A percentile compares a stretch with the other conserved stretches of the same genome.
Evolutionary conservation across 2,113 vertebrate genomes (phyloP).

Genomic region (Odocoileus virginianus): DNA sequence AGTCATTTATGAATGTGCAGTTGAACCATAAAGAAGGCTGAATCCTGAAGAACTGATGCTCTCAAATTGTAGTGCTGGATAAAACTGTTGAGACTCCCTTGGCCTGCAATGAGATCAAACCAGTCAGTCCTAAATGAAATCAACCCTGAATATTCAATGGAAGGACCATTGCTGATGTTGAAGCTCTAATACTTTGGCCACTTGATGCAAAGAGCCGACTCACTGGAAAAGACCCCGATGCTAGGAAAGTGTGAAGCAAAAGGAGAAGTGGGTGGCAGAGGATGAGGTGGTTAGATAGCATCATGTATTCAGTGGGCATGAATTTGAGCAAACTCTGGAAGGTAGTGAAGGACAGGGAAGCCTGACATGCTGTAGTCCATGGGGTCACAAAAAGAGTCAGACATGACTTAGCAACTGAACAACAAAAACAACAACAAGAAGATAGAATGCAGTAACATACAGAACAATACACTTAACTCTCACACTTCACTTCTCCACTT

Average conservation of each 20-base stretch:
- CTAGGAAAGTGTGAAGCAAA: neutral
- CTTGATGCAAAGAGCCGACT: accelerated
- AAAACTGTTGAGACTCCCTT: neutral
- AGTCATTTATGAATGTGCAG: neutral
- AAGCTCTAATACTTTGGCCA: neutral
- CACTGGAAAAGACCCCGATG: neutral
- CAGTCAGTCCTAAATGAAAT: neutral
- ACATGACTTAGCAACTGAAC: neutral
- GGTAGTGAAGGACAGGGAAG: neutral
- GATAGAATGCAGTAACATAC: neutral
- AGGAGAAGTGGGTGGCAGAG: neutral
- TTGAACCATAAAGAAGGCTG: neutral
- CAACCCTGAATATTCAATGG: neutral
- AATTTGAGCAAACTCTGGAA: neutral
- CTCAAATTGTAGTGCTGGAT: neutral
- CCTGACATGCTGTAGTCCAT: neutral
- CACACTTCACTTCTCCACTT: neutral
- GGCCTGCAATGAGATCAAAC: neutral
- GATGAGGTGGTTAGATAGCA: neutral
- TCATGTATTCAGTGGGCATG: neutral
- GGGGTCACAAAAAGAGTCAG: neutral
- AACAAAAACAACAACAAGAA: neutral
- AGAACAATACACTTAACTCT: neutral
- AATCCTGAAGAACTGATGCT: neutral
- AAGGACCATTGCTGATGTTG: neutral